These are phyloP conservation scores for Drosophila funebris DNA, from an alignment of 1,140 invertebrate genomes.

Conservation along the genomic window DNA sequence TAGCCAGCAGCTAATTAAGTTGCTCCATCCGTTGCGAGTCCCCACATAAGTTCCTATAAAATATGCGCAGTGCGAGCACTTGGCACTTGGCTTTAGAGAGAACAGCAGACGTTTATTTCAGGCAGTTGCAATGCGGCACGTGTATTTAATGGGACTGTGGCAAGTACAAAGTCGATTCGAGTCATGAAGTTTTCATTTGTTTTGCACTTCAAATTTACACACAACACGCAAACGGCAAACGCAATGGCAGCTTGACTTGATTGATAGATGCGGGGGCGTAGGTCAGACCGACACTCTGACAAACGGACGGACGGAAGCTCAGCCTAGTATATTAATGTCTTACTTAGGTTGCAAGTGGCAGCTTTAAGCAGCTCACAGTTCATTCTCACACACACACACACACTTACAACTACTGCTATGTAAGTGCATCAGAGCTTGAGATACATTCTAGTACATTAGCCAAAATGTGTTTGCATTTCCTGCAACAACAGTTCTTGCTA, in stretches of 20 bases:
- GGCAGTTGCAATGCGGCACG: constrained; percentile 36
- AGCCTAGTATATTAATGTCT: constrained; percentile 71
- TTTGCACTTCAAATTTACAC: constrained; percentile 64
- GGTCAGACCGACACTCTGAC: background rate
- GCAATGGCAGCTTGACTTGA: constrained; percentile 15
- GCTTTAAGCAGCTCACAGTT: constrained; percentile 23
- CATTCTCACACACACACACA: background rate
- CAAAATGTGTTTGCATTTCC: constrained; percentile 43
- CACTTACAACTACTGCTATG: background rate
- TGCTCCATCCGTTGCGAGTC: constrained; percentile 13
- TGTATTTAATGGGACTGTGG: constrained; percentile 65
- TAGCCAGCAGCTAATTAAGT: constrained; percentile 47
- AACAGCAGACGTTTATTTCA: constrained; percentile 19
- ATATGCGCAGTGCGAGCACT: constrained; percentile 21
- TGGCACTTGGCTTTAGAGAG: constrained; percentile 10
- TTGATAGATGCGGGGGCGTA: constrained; percentile 5
- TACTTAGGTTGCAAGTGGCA: constrained; percentile 47
- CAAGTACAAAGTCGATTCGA: constrained; percentile 56
- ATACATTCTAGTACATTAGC: constrained; percentile 21
- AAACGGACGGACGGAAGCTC: constrained; percentile 44
- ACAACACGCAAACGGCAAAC: constrained; percentile 68
- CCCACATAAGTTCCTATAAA: constrained; percentile 21
- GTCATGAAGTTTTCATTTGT: constrained; percentile 73
- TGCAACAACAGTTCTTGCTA: constrained; percentile 11
- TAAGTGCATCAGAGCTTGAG: constrained; percentile 21